Conservation (phyloP, 2,113 vertebrate genomes). For the Romanogobio albipinnatus region DNA sequence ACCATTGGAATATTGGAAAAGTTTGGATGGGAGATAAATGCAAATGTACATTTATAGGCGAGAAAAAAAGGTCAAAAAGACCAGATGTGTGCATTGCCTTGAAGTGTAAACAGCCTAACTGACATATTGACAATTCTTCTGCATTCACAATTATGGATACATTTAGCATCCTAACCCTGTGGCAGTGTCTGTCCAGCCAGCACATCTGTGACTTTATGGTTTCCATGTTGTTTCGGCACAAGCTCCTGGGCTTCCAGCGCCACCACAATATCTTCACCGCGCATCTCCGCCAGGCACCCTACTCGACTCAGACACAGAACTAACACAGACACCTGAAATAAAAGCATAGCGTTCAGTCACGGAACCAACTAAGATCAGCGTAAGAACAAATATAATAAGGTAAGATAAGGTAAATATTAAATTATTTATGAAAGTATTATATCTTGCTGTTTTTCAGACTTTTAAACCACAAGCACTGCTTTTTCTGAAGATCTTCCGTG, state of each 20-base stretch:
- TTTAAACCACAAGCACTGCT: neutral
- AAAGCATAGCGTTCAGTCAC: conserved; percentile 6
- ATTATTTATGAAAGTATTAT: neutral
- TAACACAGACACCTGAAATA: conserved; percentile 85
- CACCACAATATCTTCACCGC: conserved; percentile 82
- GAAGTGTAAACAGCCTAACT: neutral
- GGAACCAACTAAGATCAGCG: neutral
- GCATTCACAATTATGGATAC: neutral
- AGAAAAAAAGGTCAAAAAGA: neutral
- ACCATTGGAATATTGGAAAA: neutral
- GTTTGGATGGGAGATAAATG: neutral
- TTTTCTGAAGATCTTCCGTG: neutral
- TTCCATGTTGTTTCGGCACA: conserved; percentile 82
- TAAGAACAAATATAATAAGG: too few species aligned
- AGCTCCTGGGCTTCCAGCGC: conserved; percentile 81
- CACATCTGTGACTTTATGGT: conserved; percentile 81
- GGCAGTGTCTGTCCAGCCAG: conserved; percentile 73
- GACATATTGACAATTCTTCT: neutral
- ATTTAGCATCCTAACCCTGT: conserved; percentile 25
- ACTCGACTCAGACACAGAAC: conserved; percentile 81
- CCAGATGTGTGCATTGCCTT: neutral
- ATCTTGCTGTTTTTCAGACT: neutral
- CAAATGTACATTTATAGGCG: neutral
- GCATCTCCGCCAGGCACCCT: conserved; percentile 80
- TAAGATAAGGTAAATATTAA: neutral